A percentile compares a stretch with the other conserved stretches of the same genome.
Conservation (phyloP, 2,797 vertebrate genomes). For the Thaleichthys pacificus region DNA sequence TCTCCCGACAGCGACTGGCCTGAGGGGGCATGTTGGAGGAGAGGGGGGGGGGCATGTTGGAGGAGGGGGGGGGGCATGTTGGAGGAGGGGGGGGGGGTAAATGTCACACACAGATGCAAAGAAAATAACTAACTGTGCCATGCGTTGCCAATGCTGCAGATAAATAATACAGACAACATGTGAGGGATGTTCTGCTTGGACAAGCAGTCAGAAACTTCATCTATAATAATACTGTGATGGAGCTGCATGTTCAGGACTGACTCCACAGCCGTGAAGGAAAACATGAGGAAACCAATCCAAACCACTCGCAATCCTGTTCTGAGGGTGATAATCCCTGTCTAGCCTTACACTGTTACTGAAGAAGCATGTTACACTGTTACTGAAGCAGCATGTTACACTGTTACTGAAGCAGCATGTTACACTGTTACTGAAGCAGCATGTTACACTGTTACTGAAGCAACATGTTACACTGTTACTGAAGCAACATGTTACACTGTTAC, state of each 20-base stretch:
- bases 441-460: background rate
- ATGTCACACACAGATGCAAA: slow-evolving; percentile 7
- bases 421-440: background rate
- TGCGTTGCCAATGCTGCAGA: background rate
- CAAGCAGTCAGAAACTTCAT: slow-evolving; percentile 28
- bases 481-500: background rate
- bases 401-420: background rate
- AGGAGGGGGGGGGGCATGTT: too few species aligned
- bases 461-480: too few species aligned
- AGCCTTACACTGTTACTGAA: background rate
- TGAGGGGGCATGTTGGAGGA: slow-evolving; percentile 42
- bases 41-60: too few species aligned
- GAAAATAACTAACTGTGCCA: background rate
- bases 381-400: background rate
- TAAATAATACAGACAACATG: slow-evolving; percentile 51
- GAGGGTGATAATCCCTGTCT: background rate
- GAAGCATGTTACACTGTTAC: background rate
- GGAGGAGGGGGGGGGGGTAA: background rate
- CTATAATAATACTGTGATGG: slow-evolving; percentile 46
- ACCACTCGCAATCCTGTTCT: background rate
- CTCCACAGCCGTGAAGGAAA: background rate
- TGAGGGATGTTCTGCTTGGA: slow-evolving; percentile 23
- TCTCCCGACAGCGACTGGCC: slow-evolving; percentile 49
- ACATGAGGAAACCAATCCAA: background rate
- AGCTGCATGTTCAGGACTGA: background rate